Conservation (phyloP, 37 sponge, comb jelly and placozoan species). For the Petrosia ficiformis region DNA sequence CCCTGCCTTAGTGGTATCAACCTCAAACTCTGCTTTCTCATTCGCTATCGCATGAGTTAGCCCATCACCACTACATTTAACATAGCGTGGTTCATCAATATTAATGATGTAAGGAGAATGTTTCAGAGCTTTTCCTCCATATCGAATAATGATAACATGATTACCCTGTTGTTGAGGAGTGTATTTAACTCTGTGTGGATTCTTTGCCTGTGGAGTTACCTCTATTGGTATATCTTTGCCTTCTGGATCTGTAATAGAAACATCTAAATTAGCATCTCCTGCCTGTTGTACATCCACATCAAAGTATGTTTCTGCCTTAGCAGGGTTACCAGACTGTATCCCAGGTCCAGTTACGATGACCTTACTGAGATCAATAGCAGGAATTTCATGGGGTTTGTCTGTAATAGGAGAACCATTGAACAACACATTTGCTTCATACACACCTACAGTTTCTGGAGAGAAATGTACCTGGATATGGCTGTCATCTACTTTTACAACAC, state of each 20-base stretch:
- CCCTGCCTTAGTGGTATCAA: conserved; percentile 63
- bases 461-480: conserved; percentile 60
- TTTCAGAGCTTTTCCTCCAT: conserved; percentile 39
- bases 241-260: conserved; percentile 73
- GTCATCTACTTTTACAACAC: conserved; percentile 30
- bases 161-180: conserved; percentile 71
- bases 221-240: conserved; percentile 60
- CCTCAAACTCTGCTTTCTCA: conserved; percentile 23
- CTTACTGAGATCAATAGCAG: conserved; percentile 80
- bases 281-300: conserved; percentile 68
- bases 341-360: conserved; percentile 85
- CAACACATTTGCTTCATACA: conserved; percentile 62
- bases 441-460: conserved; percentile 69
- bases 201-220: conserved; percentile 71
- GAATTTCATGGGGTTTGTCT: conserved; percentile 73
- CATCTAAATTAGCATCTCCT: conserved; percentile 76
- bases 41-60: conserved; percentile 44
- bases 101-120: conserved; percentile 62
- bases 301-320: conserved; percentile 78
- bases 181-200: conserved; percentile 72
- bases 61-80: conserved; percentile 65
- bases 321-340: conserved; percentile 65
- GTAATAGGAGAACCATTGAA: conserved; percentile 76
- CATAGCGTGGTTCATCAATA: conserved; percentile 62
- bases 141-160: conserved; percentile 65